Evolutionary conservation across 2,113 vertebrate species (phyloP), one percentile per base, ranked within the genome.

Genomic region (Pterocles burchelli): DNA sequence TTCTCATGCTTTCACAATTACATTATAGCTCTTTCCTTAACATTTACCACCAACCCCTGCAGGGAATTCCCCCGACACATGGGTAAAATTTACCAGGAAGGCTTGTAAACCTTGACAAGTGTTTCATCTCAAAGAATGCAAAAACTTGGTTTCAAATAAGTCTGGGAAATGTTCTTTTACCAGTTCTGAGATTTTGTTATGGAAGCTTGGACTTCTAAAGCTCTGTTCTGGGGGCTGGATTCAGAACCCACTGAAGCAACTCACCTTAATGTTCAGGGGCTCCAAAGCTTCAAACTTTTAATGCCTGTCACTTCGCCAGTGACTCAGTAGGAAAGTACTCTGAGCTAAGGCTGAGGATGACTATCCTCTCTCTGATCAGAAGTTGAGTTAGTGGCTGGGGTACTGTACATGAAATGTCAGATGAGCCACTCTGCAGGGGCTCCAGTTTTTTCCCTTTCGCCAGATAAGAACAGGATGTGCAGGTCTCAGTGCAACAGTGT

Each of bases 1-100:
- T 96, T 96, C 95, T 94, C 92, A 82, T 93, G 93, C 90, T 93
- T 95, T 96, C 96, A 78, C 88, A 94, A 90, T 88, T 36, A 92
- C 70, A 94, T 81, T 84, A 88, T 13, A 84, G 83, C 88, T 88
- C 75, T 89, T 92, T 80, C 90, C 85, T 92, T 95, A 88, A 73
- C 81, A 94, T 82, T 61, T 84, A 85, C 63, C 85, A 92, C 87
- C 91, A 91, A 66, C 90, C 51, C 88, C 88, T 57, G 88, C 68
- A 96, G 88, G 90, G 93, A 95, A 93, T 95, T 96, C 90, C 93
- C 94, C 95, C 6, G 3, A 63, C 80, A 77, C 79, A 89, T 7
- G 85, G 79, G 65, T 71, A 92, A 86, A 71, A 74, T 88, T 57
- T 55, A 94, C 80, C 90, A 58, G 70, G 83, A 68, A 81, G 41